Evolutionary conservation across 35 echinoderm and acorn worm genomes (phyloP).

Genomic region (Nesometra sesokonis): DNA sequence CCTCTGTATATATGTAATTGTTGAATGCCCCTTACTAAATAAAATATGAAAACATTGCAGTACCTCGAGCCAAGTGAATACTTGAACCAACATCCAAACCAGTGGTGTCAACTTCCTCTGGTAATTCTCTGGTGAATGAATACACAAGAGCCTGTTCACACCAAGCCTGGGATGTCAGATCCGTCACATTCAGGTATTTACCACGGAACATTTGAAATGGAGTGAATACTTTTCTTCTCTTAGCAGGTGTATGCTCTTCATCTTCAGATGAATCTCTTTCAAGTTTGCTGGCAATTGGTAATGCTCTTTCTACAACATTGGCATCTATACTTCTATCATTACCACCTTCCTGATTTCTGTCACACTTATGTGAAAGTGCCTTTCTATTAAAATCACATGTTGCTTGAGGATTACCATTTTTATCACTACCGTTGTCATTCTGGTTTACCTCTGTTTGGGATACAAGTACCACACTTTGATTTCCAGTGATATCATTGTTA

Average conservation of each 20-base stretch:
- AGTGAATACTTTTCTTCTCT: not conserved
- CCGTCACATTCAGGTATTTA: constrained; percentile 42
- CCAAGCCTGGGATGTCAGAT: constrained; percentile 62
- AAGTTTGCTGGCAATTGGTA: not conserved
- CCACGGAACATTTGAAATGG: constrained; percentile 14
- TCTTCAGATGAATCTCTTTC: not conserved
- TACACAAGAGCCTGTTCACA: constrained; percentile 66
- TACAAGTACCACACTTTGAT: too few relatives aligned
- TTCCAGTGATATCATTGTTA: too few relatives aligned
- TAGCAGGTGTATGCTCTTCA: not conserved
- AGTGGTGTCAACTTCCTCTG: not conserved
- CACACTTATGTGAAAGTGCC: too few relatives aligned
- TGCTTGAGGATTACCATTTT: too few relatives aligned
- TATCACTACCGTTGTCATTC: too few relatives aligned
- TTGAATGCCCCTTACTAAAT: not conserved
- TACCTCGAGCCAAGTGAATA: not conserved
- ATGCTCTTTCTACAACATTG: not conserved
- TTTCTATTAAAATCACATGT: too few relatives aligned
- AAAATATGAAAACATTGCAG: not conserved
- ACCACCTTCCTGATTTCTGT: not conserved
- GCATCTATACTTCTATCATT: not conserved
- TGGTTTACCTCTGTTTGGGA: too few relatives aligned
- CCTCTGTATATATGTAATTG: too few relatives aligned
- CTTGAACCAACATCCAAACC: not conserved
- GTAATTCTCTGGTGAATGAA: not conserved